Conservation (phyloP, 2,888 invertebrate genomes). For the Tyria jacobaeae region DNA sequence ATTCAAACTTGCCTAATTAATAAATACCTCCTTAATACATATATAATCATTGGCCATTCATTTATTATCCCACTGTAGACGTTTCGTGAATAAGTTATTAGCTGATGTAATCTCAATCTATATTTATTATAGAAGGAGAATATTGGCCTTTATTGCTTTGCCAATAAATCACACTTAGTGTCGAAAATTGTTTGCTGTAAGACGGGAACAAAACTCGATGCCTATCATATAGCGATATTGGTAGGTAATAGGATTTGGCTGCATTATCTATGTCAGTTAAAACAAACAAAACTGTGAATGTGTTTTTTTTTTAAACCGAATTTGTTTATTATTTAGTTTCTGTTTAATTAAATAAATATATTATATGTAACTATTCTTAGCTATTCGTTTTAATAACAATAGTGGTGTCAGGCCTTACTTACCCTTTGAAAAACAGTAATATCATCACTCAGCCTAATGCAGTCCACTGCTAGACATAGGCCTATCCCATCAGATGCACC, state of each 20-base stretch:
- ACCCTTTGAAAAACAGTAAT: too few relatives aligned
- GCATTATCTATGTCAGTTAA: not conserved
- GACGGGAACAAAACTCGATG: not conserved
- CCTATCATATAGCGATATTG: not conserved
- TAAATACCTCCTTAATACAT: conserved; percentile 14
- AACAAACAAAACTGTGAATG: not conserved
- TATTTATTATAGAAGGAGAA: conserved; percentile 10
- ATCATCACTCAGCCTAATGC: too few relatives aligned
- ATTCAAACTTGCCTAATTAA: conserved; percentile 9
- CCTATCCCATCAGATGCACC: too few relatives aligned
- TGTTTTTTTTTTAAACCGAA: not conserved
- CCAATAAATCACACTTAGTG: not conserved
- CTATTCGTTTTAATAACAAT: too few relatives aligned
- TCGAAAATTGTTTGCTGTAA: not conserved
- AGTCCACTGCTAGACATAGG: too few relatives aligned
- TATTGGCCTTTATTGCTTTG: conserved; percentile 3
- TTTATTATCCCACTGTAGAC: conserved; percentile 17
- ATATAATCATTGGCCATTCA: conserved; percentile 19
- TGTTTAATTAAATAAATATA: too few relatives aligned
- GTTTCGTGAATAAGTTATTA: conserved; percentile 17
- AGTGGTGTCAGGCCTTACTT: too few relatives aligned
- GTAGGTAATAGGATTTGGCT: not conserved
- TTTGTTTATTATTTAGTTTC: too few relatives aligned
- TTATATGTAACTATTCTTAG: too few relatives aligned
- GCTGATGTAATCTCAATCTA: conserved; percentile 12